Evolutionary conservation across 2,797 vertebrate species (phyloP).

Genomic region (Arrhamphus sclerolepis): DNA sequence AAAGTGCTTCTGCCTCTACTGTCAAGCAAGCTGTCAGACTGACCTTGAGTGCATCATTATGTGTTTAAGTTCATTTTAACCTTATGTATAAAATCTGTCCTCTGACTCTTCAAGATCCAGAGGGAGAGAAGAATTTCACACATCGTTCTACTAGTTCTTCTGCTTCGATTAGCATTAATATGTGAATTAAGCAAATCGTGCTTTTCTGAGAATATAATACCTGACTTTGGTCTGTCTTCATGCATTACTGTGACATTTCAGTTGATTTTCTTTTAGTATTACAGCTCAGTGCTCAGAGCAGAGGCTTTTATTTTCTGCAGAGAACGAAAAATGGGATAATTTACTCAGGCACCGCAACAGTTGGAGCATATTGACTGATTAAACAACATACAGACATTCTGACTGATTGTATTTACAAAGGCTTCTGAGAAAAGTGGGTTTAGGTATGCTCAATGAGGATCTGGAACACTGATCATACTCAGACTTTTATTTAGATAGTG

Average conservation of each 20-base stretch:
- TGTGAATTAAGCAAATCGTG: slow-evolving; percentile 18
- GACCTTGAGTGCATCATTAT: too few relatives aligned
- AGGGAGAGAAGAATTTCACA: slow-evolving; percentile 26
- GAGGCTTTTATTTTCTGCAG: slow-evolving; percentile 44
- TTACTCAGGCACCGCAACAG: slow-evolving; percentile 56
- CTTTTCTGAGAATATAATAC: slow-evolving; percentile 27
- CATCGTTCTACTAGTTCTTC: slow-evolving; percentile 14
- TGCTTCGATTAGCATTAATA: slow-evolving; percentile 43
- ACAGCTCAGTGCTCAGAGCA: slow-evolving; percentile 27
- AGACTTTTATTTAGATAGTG: slow-evolving; percentile 12
- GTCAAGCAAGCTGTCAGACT: too few relatives aligned
- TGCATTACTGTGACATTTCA: slow-evolving; percentile 39
- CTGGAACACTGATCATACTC: slow-evolving; percentile 14
- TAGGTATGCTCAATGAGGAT: slow-evolving; percentile 9
- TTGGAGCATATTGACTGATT: slow-evolving; percentile 36
- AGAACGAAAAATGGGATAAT: slow-evolving; percentile 26
- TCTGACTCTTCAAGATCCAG: neutral
- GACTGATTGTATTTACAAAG: slow-evolving; percentile 61
- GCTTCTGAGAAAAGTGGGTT: slow-evolving; percentile 21
- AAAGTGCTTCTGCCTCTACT: too few relatives aligned
- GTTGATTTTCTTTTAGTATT: slow-evolving; percentile 18
- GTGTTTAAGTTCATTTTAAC: too few relatives aligned
- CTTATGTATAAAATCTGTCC: too few relatives aligned
- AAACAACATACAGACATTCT: slow-evolving; percentile 42
- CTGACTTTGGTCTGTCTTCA: slow-evolving; percentile 29